Base-by-base conservation (phyloP, 2,888 invertebrate genomes). In the Pterostichus madidus region DNA sequence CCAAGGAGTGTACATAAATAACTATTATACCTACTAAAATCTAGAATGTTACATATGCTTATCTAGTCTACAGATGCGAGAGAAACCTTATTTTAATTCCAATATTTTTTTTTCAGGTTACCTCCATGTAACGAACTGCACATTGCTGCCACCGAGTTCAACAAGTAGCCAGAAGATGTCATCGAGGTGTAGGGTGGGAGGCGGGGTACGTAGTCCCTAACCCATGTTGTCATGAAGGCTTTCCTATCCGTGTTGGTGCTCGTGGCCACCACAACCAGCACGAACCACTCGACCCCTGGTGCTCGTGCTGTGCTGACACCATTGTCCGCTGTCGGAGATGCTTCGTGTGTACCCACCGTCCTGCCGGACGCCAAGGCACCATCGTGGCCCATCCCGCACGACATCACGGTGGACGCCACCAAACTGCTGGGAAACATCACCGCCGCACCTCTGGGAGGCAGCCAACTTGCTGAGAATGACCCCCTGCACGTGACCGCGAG, bases 311-410 rank as follows among this genome's bases (percentile, higher is more conserved):
- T 84, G 4, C 88, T 91, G 91, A 91, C 91, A 83, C 88, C 89
- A 11, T 89, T 90, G 4, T 83, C 83, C 39, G 91, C 91, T 5
- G 13, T 7, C 2, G 15, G 68, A 7, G 86, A 90, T 91, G 73
- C 90, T 90, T 8, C 71, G 35, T 90, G 88, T 64, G 88, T 89
- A 32, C 90, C 91, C 85, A 90, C 91, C 53, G 91, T 91, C 83
- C 90, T 91, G n/a, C 90, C 91, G 53, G 87, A 91, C 61, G 90
- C 91, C 68, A 91, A 91, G 86, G 87, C 91, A 86, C 90, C 91
- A 82, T 91, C 90, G 85, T 89, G 90, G 71, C 90, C 90, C 79
- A 89, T 87, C 31, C 85, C 84, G 52, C 90, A 90, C 86, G 91
- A 90, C 85, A 87, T 88, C 73, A 89, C 90, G 71, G 90, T 91